phyloP scores from a whole-genome alignment of 1,140 invertebrate species.

The Riptortus pedestris region DNA sequence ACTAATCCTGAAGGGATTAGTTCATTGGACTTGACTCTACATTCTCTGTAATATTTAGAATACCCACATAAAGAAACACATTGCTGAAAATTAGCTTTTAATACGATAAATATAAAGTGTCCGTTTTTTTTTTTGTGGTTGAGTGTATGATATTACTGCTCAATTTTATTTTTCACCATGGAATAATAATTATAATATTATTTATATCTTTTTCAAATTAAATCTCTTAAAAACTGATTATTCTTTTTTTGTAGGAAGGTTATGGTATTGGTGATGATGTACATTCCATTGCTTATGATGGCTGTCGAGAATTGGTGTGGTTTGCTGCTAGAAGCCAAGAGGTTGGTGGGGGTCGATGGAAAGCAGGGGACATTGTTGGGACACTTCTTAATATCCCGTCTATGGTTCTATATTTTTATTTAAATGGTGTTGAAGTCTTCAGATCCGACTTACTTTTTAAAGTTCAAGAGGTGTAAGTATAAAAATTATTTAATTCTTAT shows the following conservation, averaged over 20 bases:
- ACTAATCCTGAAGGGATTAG: too few species aligned
- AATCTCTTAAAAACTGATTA: too few species aligned
- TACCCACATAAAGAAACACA: too few species aligned
- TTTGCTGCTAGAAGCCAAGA: slow-evolving; percentile 66
- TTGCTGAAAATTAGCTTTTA: too few species aligned
- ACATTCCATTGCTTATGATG: slow-evolving; percentile 83
- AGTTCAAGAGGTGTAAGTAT: slow-evolving; percentile 34
- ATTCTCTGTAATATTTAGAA: too few species aligned
- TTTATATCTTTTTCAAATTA: too few species aligned
- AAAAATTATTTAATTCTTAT: not conserved
- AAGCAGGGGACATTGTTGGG: slow-evolving; percentile 73
- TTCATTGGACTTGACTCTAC: too few species aligned
- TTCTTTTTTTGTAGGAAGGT: slow-evolving; percentile 67
- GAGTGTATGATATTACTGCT: too few species aligned
- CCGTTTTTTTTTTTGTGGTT: too few species aligned
- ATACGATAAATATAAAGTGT: too few species aligned
- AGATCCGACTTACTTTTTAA: slow-evolving; percentile 64
- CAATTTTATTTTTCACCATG: too few species aligned
- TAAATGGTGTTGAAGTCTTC: slow-evolving; percentile 65
- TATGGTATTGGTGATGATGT: slow-evolving; percentile 92
- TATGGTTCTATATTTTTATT: slow-evolving; percentile 53
- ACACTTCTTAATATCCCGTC: slow-evolving; percentile 56
- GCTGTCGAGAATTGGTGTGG: slow-evolving; percentile 82
- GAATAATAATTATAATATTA: too few species aligned
- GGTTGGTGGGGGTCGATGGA: slow-evolving; percentile 58